Evolutionary conservation across 2,888 invertebrate species (phyloP), one percentile per base, ranked within the genome.

Genomic region (Palloptera scutellata): DNA sequence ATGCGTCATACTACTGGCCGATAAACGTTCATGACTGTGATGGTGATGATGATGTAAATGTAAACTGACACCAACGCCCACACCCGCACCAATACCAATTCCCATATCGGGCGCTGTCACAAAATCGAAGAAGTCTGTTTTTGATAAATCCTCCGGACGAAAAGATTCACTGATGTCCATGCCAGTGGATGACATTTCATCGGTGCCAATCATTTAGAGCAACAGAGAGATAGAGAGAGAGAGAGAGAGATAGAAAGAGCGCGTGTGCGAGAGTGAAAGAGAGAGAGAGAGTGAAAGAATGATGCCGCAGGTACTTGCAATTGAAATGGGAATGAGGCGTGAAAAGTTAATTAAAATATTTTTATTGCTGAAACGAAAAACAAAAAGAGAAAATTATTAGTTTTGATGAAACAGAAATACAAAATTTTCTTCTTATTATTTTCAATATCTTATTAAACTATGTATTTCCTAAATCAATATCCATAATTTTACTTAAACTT

Each of bases 71-170:
- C 77, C 79, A 73, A 91, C 76, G 42, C 75, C 77, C 15, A 81
- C 76, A 19, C 77, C 80, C 41, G 82, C 81, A 10, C 84, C 84
- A 60, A 84, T 81, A 59, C 83, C 84, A 70, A 84, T 84, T 65
- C 84, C 83, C 79, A 92, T 88, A 78, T 92, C 92, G 69, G 93
- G 92, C 58, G 92, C 91, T 64, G 93, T 92, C 72, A 94, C 94
- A 86, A 94, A 93, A 86, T 94, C 94, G 86, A 94, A 94, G 87
- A 94, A 94, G 87, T 94, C 94, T 76, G 93, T 92, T 86, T 94
- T 93, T 78, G 92, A 90, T 86, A 94, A 88, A 87, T 94, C 93
- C 86, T 93, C 92, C 83, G 91, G 89, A 76, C 90, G 88, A 85
- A 91, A 90, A 77, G 90, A 88, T 88, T 93, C 92, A 86, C 92